These are phyloP conservation scores for Desmophyllum pertusum DNA, from an alignment of 92 coral and sea anemone species.

Conservation along the genomic window DNA sequence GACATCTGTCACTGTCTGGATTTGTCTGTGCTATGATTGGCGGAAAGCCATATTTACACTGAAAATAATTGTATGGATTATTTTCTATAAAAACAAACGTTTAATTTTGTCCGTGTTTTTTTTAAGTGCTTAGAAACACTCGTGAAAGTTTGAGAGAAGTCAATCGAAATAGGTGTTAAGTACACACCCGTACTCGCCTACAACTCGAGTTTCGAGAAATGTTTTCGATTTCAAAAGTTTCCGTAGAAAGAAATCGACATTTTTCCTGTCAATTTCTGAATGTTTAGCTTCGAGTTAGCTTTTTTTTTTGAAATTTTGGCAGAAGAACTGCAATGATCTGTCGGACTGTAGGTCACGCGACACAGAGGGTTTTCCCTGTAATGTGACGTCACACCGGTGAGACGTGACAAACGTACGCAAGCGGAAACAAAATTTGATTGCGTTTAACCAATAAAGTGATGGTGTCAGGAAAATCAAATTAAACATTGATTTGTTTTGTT, in stretches of 20 bases:
- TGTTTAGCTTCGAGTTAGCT: too few species aligned
- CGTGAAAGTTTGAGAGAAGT: neutral
- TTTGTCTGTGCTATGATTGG: neutral
- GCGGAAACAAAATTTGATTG: neutral
- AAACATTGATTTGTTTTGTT: neutral
- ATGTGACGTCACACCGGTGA: conserved; percentile 3
- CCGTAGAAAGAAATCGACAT: neutral
- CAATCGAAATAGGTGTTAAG: neutral
- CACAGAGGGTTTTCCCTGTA: neutral
- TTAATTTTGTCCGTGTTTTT: neutral
- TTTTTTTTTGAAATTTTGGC: neutral
- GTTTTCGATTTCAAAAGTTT: neutral
- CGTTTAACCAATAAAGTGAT: neutral
- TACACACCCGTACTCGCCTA: neutral
- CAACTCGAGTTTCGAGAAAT: neutral
- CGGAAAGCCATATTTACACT: neutral
- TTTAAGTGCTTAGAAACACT: neutral
- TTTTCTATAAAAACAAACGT: neutral
- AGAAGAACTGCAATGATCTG: neutral
- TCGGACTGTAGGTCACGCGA: neutral
- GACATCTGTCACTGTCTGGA: neutral
- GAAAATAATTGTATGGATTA: neutral
- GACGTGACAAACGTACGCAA: neutral
- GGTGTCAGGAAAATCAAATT: neutral
- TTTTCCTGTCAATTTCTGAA: too few species aligned